phyloP scores from a whole-genome alignment of 2,888 invertebrate species.

The Microplitis manilae region DNA sequence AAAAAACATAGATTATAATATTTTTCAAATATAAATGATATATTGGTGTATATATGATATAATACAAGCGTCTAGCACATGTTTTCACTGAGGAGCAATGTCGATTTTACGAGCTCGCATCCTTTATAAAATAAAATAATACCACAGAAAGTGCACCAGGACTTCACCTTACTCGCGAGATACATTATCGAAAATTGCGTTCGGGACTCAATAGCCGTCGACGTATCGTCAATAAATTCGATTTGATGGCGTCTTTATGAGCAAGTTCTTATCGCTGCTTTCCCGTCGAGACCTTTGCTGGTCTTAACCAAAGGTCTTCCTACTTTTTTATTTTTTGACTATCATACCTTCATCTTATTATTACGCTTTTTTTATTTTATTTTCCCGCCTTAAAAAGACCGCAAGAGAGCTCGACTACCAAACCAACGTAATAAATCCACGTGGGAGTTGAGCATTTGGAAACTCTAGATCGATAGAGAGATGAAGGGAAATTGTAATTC shows the following conservation, averaged over 20 bases:
- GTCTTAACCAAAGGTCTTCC: conserved; percentile 1
- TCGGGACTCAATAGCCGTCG: conserved; percentile 23
- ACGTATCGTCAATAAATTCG: conserved; percentile 30
- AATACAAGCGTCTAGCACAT: conserved; percentile 1
- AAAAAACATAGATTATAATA: neutral
- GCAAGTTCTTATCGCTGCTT: conserved; percentile 30
- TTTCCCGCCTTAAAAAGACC: neutral
- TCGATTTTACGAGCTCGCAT: conserved; percentile 6
- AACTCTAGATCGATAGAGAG: conserved; percentile 12
- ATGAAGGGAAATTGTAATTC: conserved; percentile 27
- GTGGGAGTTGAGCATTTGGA: conserved; percentile 23
- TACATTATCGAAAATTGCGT: conserved; percentile 30
- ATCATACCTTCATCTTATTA: conserved; percentile 3
- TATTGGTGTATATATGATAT: neutral
- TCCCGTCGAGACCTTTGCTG: conserved; percentile 6
- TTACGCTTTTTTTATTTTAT: neutral
- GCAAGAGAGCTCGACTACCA: neutral
- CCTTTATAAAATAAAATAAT: conserved; percentile 11
- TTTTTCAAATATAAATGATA: neutral
- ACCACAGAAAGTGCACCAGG: neutral
- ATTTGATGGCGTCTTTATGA: conserved; percentile 34
- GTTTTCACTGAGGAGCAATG: neutral
- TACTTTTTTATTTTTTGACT: neutral
- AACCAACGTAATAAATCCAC: conserved; percentile 26
- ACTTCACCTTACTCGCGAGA: neutral